These are phyloP conservation scores for Rhynchonycteris naso DNA, from an alignment of 2,797 vertebrate species.

Conservation along the genomic window DNA sequence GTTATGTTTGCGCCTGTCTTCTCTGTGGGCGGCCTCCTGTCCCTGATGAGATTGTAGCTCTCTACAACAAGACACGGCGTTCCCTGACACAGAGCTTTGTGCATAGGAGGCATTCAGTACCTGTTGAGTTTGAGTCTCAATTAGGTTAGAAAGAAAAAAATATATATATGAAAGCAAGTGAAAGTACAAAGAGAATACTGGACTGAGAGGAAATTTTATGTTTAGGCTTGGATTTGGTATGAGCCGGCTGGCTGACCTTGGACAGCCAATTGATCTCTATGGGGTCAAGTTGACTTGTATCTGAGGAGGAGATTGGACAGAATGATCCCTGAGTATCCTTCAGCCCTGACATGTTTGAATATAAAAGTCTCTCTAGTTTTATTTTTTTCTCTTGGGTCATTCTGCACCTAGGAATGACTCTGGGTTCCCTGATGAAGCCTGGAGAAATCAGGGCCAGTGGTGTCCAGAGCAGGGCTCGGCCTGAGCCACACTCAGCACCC, in stretches of 20 bases:
- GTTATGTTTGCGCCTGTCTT: not conserved
- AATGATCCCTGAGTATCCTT: not conserved
- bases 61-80: not conserved
- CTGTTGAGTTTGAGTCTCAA: not conserved
- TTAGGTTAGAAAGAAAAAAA: not conserved
- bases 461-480: accelerated
- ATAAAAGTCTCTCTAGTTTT: not conserved
- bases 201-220: not conserved
- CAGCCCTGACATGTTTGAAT: not conserved
- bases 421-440: no score
- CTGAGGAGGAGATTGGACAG: not conserved
- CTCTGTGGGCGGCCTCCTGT: not conserved
- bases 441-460: not conserved
- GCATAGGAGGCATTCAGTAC: not conserved
- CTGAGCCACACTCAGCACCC: not conserved
- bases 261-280: not conserved
- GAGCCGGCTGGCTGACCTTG: not conserved
- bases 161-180: not conserved
- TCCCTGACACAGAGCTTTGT: not conserved
- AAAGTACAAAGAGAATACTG: not conserved
- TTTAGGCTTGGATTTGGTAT: not conserved
- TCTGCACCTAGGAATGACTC: not conserved
- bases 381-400: not conserved
- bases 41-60: not conserved
- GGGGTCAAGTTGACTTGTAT: not conserved